These are phyloP conservation scores for Octodon degus DNA, from an alignment of 2,113 vertebrate genomes.

Conservation along the genomic window DNA sequence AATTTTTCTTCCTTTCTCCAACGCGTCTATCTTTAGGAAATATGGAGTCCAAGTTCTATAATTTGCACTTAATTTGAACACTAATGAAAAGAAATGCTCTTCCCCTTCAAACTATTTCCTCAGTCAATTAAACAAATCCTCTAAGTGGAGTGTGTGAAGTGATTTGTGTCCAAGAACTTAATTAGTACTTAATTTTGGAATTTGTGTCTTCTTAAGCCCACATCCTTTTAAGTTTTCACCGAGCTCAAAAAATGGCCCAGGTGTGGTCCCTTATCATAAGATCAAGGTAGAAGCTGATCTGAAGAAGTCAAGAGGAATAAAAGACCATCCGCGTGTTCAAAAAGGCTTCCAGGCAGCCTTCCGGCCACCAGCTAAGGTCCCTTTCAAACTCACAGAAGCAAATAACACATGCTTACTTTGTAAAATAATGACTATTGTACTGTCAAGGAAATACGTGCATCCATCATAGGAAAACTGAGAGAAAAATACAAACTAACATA, in stretches of 20 bases:
- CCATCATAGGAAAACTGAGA: not conserved
- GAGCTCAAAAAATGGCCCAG: constrained; percentile 60
- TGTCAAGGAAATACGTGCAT: not conserved
- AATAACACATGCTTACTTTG: not conserved
- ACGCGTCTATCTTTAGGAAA: constrained; percentile 86
- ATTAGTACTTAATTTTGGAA: constrained; percentile 84
- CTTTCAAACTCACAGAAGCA: not conserved
- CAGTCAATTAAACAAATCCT: constrained; percentile 89
- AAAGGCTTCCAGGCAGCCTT: not conserved
- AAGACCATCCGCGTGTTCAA: constrained; percentile 61
- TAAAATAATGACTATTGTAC: not conserved
- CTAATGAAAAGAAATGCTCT: constrained; percentile 88
- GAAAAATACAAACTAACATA: not conserved
- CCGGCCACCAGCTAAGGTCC: not conserved
- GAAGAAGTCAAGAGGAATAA: constrained; percentile 64
- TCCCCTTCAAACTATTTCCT: constrained; percentile 87
- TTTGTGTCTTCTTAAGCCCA: constrained; percentile 71
- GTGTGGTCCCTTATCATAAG: constrained; percentile 62
- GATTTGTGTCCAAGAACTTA: constrained; percentile 85
- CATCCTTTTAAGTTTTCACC: not conserved
- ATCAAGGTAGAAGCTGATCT: constrained; percentile 57
- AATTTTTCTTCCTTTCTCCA: constrained; percentile 75
- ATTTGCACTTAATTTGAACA: constrained; percentile 86
- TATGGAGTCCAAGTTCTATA: constrained; percentile 83
- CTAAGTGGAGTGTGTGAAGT: constrained; percentile 85